Evolutionary conservation across 1,140 invertebrate species (phyloP).

Genomic region (Pseudomyrmex sp.): DNA sequence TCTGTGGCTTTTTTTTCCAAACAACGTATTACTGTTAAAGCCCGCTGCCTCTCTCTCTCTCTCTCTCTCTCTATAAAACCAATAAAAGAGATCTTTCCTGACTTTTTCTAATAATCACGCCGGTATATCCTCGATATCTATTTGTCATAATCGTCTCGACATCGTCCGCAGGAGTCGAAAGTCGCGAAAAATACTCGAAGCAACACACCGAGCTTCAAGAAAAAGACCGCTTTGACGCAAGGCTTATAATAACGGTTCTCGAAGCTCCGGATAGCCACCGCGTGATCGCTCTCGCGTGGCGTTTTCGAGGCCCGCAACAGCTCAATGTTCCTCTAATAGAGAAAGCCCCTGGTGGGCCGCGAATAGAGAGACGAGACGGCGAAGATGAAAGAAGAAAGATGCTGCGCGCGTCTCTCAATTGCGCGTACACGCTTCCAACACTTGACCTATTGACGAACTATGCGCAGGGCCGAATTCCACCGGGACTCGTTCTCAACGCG

Average conservation of each 20-base stretch:
- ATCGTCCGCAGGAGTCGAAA: conserved; percentile 20
- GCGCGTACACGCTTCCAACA: conserved; percentile 59
- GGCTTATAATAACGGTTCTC: conserved; percentile 67
- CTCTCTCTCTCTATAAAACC: background rate
- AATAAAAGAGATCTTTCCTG: conserved; percentile 23
- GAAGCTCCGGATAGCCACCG: background rate
- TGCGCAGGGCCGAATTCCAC: conserved; percentile 62
- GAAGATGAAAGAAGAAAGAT: conserved; percentile 64
- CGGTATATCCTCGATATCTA: conserved; percentile 21
- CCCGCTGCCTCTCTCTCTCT: too few relatives aligned
- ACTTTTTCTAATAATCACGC: background rate
- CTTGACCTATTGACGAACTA: conserved; percentile 70
- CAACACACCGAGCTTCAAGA: conserved; percentile 45
- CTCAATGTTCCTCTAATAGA: conserved; percentile 52
- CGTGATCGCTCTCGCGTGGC: conserved; percentile 29
- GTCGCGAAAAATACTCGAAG: conserved; percentile 38
- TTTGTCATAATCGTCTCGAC: conserved; percentile 50
- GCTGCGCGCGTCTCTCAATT: conserved; percentile 60
- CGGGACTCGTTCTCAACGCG: background rate
- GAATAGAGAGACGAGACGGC: conserved; percentile 53
- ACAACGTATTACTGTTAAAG: conserved; percentile 2
- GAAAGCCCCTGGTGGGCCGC: conserved; percentile 49
- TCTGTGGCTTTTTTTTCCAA: background rate
- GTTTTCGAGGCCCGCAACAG: conserved; percentile 62
- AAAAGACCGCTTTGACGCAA: conserved; percentile 60